These are phyloP conservation scores for Perca fluviatilis DNA, from an alignment of 2,113 vertebrate species.

Conservation along the genomic window DNA sequence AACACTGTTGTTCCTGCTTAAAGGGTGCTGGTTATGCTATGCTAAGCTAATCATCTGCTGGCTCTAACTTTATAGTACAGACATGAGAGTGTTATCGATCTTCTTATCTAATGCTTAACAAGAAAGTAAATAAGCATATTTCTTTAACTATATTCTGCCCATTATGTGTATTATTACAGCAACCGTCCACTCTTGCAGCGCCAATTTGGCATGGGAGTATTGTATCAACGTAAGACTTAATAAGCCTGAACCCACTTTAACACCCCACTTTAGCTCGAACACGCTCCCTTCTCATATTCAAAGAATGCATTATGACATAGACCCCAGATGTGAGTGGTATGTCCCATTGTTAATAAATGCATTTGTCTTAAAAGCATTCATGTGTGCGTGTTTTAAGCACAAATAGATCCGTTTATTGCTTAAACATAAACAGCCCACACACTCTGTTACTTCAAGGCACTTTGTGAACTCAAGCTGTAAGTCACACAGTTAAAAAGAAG, in stretches of 20 bases:
- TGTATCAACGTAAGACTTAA: too few species aligned
- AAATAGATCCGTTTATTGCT: not conserved
- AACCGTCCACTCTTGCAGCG: not conserved
- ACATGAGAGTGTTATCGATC: not conserved
- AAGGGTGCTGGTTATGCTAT: not conserved
- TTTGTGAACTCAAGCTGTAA: constrained; percentile 20
- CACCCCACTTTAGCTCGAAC: not conserved
- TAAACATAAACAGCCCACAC: constrained; percentile 21
- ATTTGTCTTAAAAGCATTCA: not conserved
- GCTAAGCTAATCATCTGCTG: not conserved
- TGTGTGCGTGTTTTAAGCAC: not conserved
- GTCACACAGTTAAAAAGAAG: constrained; percentile 27
- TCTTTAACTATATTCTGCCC: not conserved
- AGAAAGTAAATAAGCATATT: not conserved
- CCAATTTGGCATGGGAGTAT: not conserved
- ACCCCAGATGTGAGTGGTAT: not conserved
- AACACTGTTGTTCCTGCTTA: not conserved
- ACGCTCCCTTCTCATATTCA: not conserved
- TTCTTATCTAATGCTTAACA: not conserved
- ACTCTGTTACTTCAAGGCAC: not conserved
- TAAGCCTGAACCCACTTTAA: not conserved
- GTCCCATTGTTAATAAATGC: not conserved
- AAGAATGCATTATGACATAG: not conserved
- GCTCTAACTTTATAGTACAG: too few species aligned
- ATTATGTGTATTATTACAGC: not conserved